These are phyloP conservation scores for Chesias legatella DNA, from an alignment of 2,888 invertebrate genomes.

Conservation along the genomic window DNA sequence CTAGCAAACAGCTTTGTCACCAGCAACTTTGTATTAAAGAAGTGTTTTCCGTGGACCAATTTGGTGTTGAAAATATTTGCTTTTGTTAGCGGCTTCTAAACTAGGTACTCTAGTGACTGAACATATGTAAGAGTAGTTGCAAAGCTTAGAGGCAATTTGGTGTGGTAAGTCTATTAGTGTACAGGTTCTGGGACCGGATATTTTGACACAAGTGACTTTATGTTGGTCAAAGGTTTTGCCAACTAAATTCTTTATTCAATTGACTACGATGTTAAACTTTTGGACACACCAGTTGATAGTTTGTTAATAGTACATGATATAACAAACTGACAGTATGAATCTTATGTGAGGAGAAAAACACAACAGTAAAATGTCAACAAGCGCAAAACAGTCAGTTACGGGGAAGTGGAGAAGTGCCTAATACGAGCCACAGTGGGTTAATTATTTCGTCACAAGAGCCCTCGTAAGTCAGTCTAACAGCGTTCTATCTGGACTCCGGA, in stretches of 20 bases:
- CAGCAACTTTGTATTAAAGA: constrained; percentile 16
- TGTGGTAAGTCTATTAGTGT: constrained; percentile 62
- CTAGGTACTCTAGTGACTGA: constrained; percentile 34
- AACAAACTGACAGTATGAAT: too few relatives aligned
- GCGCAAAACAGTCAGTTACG: constrained; percentile 44
- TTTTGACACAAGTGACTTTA: constrained; percentile 54
- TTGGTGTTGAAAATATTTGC: constrained; percentile 18
- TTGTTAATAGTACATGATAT: too few relatives aligned
- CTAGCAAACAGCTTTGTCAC: constrained; percentile 21
- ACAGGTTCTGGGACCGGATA: constrained; percentile 57
- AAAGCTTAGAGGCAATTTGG: constrained; percentile 40
- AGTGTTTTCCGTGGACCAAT: constrained; percentile 16
- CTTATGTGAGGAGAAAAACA: constrained; percentile 19
- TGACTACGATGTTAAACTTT: neutral
- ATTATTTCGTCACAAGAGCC: constrained; percentile 77
- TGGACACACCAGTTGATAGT: too few relatives aligned
- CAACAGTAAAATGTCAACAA: constrained; percentile 49
- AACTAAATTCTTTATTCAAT: constrained; percentile 19
- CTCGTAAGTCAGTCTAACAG: constrained; percentile 74
- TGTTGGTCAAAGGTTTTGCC: constrained; percentile 49
- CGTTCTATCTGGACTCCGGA: constrained; percentile 68
- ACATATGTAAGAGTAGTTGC: too few relatives aligned
- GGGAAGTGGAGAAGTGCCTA: constrained; percentile 57
- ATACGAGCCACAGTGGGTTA: constrained; percentile 70
- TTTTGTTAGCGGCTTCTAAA: constrained; percentile 40